These are phyloP conservation scores for Saturnia japonica DNA, from an alignment of 2,888 invertebrate species.

Conservation along the genomic window DNA sequence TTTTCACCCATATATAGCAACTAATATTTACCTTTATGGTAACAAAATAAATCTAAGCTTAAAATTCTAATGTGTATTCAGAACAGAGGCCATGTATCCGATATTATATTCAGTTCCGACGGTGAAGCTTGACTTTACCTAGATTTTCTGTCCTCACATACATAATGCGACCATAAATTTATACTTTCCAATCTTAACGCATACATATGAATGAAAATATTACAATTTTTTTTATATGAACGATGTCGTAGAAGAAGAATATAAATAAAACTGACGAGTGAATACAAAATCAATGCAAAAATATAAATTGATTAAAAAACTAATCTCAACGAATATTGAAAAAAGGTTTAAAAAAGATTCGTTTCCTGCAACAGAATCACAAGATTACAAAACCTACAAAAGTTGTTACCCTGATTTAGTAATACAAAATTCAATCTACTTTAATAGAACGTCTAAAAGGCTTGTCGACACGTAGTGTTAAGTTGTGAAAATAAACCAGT, in stretches of 20 bases:
- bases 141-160: constrained; percentile 6
- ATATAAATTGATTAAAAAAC: not conserved
- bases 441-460: not conserved
- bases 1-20: not conserved
- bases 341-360: not conserved
- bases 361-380: not conserved
- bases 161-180: constrained; percentile 2
- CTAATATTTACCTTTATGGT: not conserved
- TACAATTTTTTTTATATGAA: not conserved
- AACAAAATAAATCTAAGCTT: not conserved
- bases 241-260: not conserved
- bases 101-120: constrained; percentile 26
- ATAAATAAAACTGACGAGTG: not conserved
- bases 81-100: constrained; percentile 11
- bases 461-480: not conserved
- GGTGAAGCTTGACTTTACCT: constrained; percentile 23
- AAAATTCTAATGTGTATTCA: constrained; percentile 11
- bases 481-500: constrained; percentile 3
- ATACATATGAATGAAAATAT: not conserved
- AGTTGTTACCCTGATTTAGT: constrained; percentile 3
- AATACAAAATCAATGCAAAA: not conserved
- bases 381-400: not conserved
- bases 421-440: constrained; percentile 9
- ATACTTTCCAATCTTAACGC: not conserved
- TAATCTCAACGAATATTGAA: not conserved